Base-by-base conservation (phyloP, 2,888 invertebrate genomes). In the Ophioninae sp. region DNA sequence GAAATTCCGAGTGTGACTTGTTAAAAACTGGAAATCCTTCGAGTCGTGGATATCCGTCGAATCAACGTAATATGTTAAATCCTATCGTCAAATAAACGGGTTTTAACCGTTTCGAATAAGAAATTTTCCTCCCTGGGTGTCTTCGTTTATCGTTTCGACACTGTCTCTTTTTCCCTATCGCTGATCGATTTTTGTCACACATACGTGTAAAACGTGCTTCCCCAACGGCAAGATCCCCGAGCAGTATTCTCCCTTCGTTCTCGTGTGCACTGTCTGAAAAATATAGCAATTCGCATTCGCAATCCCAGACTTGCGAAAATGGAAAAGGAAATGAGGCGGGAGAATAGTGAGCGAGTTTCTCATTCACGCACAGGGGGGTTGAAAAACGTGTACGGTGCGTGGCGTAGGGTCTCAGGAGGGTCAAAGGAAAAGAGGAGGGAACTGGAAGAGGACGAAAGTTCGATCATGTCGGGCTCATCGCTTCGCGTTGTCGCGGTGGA, bases 401-500 rank as follows among this genome's bases (percentile, higher is more conserved):
- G 23, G 51, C 23, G 58, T 37, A 37, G 75, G 77, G 72, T 82
- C 78, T 76, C 59, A 75, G 81, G 82, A 85, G 81, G 83, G 85
- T 80, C 51, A 83, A 85, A 81, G 44, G 80, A 86, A 86, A 75
- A 17, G 22, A 84, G 82, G 30, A 30, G 30, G 3, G 30, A 3
- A 30, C 30, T 30, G 30, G 30, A 30, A 3, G 30, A 30, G 74
- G 82, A 75, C 71, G 82, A 85, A 85, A 82, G 79, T 83, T 84
- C 82, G 83, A 82, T 76, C 84, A 80, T 85, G 85, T 85, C 82
- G 81, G 86, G 56, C 56, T 76, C 51, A 51, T 51, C 51, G 51
- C 13, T 63, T 64, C 44, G 17, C 83, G 68, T 71, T 72, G 39
- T 77, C 37, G 23, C 61, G 64, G 44, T 59, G 67, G 67, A 58